Base-by-base conservation (phyloP, 2,888 invertebrate genomes). In the Rotaria socialis region DNA sequence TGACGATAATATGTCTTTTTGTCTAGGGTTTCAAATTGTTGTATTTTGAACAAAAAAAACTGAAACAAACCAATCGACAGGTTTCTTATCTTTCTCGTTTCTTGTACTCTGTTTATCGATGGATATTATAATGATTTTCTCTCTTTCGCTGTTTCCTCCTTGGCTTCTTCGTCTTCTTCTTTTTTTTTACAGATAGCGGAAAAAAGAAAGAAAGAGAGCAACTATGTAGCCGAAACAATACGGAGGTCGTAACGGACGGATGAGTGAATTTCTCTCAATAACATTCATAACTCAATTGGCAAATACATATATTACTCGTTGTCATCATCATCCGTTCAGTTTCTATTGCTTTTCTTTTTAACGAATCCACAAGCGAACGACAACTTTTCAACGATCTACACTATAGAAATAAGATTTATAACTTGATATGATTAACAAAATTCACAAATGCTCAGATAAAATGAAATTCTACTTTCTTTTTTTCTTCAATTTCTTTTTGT, bases 321-420 rank as follows among this genome's bases (percentile, higher is more conserved):
- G 67, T 19, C 14, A 35, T 67, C 67, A 67, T 67, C 35, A 67
- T 67, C 19, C 35, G 35, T 67, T 67, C 16, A 41, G 67, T 67
- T 67, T 19, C 35, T 67, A 67, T 67, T 41, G 67, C 67, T 35
- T 67, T 67, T 67, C 67, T 67, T 67, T 67, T 67, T 67, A 67
- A 67, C 35, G 27, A 67, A 35, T 14, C 8, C 67, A 67, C 27
- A 67, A 67, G 67, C 67, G 67, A 67, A 67, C 67, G 67, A 35
- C 67, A 67, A 67, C 35, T 67, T 67, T 27, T 35, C 67, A 67
- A 67, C 67, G 67, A 67, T 67, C 67, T 67, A 35, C 11, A 67
- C 67, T 27, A 67, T 67, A 16, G 27, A 67, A 67, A 67, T 67
- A 67, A 27, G 67, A 67, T 35, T 10, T 27, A 67, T 35, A 35